phyloP scores from a whole-genome alignment of 2,888 invertebrate species.

The Meta bourneti region DNA sequence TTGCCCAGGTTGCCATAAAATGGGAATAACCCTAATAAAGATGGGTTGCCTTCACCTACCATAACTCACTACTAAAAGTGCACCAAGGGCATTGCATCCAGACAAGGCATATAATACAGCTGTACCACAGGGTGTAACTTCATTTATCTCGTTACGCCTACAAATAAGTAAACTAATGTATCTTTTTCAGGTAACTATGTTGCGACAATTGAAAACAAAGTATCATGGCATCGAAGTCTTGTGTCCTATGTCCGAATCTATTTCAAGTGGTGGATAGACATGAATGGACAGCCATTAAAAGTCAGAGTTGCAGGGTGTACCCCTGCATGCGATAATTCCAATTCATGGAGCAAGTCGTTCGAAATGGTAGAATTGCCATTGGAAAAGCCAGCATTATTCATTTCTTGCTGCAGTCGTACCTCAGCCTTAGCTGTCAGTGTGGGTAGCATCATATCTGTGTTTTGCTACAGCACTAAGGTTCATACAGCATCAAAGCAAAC shows the following conservation, averaged over 20 bases:
- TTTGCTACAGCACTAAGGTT: constrained; percentile 85
- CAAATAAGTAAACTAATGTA: too few species aligned
- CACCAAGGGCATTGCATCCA: too few species aligned
- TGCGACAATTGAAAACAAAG: constrained; percentile 85
- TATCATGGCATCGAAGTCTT: constrained; percentile 81
- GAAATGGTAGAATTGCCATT: constrained; percentile 89
- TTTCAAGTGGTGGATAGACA: constrained; percentile 86
- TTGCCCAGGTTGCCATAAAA: too few species aligned
- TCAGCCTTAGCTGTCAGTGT: constrained; percentile 82
- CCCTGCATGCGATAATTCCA: constrained; percentile 85
- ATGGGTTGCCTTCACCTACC: too few species aligned
- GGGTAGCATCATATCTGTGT: constrained; percentile 83
- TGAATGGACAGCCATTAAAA: constrained; percentile 83
- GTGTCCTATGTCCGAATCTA: constrained; percentile 86
- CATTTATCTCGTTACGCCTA: too few species aligned
- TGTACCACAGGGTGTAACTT: too few species aligned
- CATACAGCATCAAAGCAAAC: constrained; percentile 86
- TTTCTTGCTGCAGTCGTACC: constrained; percentile 79
- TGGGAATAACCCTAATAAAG: too few species aligned
- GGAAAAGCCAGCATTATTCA: constrained; percentile 83
- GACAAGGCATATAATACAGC: too few species aligned
- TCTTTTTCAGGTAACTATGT: constrained; percentile 85
- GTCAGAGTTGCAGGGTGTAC: constrained; percentile 88
- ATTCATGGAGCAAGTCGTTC: constrained; percentile 83
- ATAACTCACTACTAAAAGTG: too few species aligned